phyloP scores from a whole-genome alignment of 2,113 vertebrate species.

The Spizaetus ornatus region DNA sequence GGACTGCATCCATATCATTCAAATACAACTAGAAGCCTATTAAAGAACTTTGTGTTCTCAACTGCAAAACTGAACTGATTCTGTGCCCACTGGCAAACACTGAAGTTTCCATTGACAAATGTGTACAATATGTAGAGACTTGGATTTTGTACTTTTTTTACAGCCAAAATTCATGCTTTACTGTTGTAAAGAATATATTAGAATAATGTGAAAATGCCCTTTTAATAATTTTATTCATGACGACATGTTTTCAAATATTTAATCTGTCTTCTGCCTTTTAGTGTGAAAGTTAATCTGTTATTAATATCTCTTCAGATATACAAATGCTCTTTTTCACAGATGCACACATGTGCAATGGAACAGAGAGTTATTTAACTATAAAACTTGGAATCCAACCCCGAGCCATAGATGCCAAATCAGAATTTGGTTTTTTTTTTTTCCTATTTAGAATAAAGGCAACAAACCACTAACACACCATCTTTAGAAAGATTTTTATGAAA shows the following conservation, averaged over 20 bases:
- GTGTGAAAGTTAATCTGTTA: background rate
- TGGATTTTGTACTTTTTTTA: background rate
- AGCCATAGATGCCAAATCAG: constrained; percentile 4
- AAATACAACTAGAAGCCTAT: background rate
- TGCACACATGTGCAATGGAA: background rate
- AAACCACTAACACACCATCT: background rate
- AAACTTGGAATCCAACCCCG: constrained; percentile 31
- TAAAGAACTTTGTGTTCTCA: background rate
- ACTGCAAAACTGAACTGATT: background rate
- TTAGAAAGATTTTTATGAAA: background rate
- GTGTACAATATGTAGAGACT: background rate
- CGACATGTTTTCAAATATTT: background rate
- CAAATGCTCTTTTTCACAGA: background rate
- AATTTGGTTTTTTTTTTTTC: background rate
- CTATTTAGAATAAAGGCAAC: background rate
- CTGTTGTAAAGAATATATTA: background rate
- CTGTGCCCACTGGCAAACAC: background rate
- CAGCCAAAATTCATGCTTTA: background rate
- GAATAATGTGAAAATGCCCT: background rate
- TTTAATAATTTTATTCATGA: background rate
- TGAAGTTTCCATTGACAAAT: background rate
- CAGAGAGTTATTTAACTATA: background rate
- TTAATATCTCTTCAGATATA: background rate
- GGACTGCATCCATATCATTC: background rate
- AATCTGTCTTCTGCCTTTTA: background rate